Conservation (phyloP, 2,888 invertebrate species). For the Diaprepes abbreviatus region DNA sequence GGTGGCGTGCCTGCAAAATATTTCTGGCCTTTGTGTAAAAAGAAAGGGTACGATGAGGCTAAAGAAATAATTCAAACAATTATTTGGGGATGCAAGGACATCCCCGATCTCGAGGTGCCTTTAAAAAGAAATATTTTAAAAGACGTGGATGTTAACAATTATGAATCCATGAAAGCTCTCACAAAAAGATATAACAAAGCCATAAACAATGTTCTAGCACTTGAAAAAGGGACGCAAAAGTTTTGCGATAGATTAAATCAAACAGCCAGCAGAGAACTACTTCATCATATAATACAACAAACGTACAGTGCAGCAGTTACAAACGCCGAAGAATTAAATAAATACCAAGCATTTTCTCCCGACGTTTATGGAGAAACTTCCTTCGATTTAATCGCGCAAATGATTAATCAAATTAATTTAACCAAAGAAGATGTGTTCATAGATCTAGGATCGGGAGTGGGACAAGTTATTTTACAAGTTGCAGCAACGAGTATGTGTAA, state of each 20-base stretch:
- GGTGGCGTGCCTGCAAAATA: conserved; percentile 43
- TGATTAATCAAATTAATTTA: conserved; percentile 43
- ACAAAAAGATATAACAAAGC: conserved; percentile 49
- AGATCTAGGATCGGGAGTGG: conserved; percentile 49
- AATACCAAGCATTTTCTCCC: conserved; percentile 50
- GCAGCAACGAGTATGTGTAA: conserved; percentile 44
- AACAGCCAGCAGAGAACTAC: conserved; percentile 35
- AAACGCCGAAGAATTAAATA: conserved; percentile 48
- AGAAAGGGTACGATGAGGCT: conserved; percentile 48
- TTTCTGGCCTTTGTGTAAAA: conserved; percentile 46
- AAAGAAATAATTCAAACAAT: conserved; percentile 49
- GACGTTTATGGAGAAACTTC: conserved; percentile 52
- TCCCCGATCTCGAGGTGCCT: conserved; percentile 48
- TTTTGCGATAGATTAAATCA: conserved; percentile 49
- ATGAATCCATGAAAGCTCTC: conserved; percentile 45
- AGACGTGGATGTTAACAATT: conserved; percentile 41
- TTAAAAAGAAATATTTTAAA: conserved; percentile 47
- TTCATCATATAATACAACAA: conserved; percentile 48
- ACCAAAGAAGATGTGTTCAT: conserved; percentile 50
- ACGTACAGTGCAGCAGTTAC: conserved; percentile 47
- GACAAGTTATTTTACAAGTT: conserved; percentile 49
- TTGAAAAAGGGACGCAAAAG: conserved; percentile 50
- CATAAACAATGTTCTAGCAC: conserved; percentile 40
- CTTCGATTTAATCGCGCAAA: conserved; percentile 47
- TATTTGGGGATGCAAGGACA: conserved; percentile 49